Base-by-base conservation (phyloP, 2,888 invertebrate species). In the Lithosia quadra region DNA sequence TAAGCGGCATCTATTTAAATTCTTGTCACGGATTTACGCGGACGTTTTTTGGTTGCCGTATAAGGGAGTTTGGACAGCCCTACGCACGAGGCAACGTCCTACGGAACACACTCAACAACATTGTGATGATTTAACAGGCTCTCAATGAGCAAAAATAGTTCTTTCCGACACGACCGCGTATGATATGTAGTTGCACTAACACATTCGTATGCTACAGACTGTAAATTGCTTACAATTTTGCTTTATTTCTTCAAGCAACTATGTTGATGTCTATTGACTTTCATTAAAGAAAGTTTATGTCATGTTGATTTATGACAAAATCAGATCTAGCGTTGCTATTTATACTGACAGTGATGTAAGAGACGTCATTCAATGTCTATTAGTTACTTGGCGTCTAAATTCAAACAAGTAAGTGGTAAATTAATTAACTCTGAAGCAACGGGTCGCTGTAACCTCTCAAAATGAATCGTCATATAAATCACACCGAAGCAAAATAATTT, bases 101-200 rank as follows among this genome's bases (percentile, higher is more conserved):
- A 84, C 81, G 76, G 83, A 85, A 80, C 85, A 86, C 78, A 87
- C 89, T 88, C 86, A 86, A 87, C 87, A 88, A 88, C 90, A 86
- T 86, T 89, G 89, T 88, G 90, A 92, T 92, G 92, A 92, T 91
- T 93, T 92, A 92, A 89, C 88, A 85, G 86, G 80, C 84, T 83
- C 79, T 82, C 89, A 90, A 91, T 82, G 86, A 90, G 88, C 89
- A 84, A 91, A 91, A 92, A 91, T 91, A 91, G 88, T 87, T 85
- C 84, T 90, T 90, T 89, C 90, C 89, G 86, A 87, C 87, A 82
- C 77, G 71, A 74, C 77, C 78, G 73, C 82, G 80, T 75, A 82
- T 86, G 85, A 86, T 84, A 86, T 86, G 71, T 71, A 69, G 58
- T 60, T 63, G 63, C 65, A 69, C 70, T 63, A 62, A 67, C 67